phyloP scores from a whole-genome alignment of 2,113 vertebrate species.

The Megaleporinus macrocephalus region DNA sequence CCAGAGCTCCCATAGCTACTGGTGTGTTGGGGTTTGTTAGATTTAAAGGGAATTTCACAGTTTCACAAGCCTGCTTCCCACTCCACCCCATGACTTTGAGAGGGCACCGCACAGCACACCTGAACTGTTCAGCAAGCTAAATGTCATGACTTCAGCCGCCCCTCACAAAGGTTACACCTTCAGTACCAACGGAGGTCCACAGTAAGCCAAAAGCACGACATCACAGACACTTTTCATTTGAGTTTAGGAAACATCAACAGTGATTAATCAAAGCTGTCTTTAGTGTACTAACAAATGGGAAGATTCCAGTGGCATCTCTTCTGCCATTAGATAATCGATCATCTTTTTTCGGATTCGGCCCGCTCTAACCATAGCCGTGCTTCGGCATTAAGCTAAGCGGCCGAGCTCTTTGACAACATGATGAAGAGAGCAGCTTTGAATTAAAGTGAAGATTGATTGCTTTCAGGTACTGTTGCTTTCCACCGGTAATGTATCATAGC shows the following conservation, averaged over 20 bases:
- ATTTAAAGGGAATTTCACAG: constrained; percentile 19
- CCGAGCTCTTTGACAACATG: constrained; percentile 53
- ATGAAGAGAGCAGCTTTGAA: constrained; percentile 60
- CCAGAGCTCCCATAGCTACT: too few species aligned
- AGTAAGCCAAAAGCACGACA: constrained; percentile 3
- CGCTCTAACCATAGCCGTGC: constrained; percentile 26
- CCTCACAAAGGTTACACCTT: constrained; percentile 37
- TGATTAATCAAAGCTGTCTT: constrained; percentile 47
- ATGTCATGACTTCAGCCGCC: constrained; percentile 38
- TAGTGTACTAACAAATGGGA: constrained; percentile 49
- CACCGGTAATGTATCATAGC: constrained; percentile 54
- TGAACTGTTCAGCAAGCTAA: constrained; percentile 27
- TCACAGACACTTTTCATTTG: constrained; percentile 1
- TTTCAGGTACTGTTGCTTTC: constrained; percentile 52
- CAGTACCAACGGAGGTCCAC: constrained; percentile 40
- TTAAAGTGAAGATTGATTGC: constrained; percentile 63
- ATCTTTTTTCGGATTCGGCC: constrained; percentile 39
- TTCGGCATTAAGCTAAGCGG: constrained; percentile 35
- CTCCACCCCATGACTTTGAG: constrained; percentile 19
- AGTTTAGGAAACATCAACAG: constrained; percentile 31
- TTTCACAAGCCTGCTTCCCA: constrained; percentile 25
- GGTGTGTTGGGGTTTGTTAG: too few species aligned
- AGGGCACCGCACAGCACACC: constrained; percentile 33
- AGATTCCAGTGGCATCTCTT: constrained; percentile 31
- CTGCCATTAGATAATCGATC: constrained; percentile 49